Percentiles rank a stretch among this genome's conserved stretches.
phyloP scores from a whole-genome alignment of 2,888 invertebrate genomes.

The Hemaris fuciformis region DNA sequence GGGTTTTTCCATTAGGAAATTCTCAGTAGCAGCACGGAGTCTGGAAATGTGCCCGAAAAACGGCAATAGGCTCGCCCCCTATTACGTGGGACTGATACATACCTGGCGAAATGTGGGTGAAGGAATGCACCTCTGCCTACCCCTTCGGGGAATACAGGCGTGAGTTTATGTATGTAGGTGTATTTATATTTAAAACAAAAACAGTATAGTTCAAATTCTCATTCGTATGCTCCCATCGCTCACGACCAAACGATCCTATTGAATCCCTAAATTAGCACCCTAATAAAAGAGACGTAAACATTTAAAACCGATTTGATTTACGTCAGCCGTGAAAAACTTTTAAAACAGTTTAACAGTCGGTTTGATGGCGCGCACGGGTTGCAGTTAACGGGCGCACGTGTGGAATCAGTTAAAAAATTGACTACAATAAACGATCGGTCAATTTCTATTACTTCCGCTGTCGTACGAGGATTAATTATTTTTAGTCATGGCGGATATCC shows the following conservation, averaged over 20 bases:
- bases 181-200: no score
- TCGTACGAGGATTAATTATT: background rate
- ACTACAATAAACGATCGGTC: background rate
- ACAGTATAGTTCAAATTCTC: no score
- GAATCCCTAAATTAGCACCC: background rate
- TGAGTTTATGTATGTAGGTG: no score
- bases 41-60: no score
- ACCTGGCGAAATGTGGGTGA: no score
- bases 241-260: background rate
- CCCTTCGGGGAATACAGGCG: no score
- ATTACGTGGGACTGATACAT: no score
- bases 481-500: background rate
- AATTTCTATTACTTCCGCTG: background rate
- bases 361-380: background rate
- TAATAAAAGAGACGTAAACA: background rate
- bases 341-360: background rate
- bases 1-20: no score
- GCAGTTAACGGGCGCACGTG: background rate
- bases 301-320: background rate
- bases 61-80: no score
- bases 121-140: no score
- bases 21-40: no score
- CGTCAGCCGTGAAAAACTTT: background rate
- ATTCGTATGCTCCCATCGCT: no score
- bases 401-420: background rate